Percentiles rank a stretch among this genome's conserved stretches.
Evolutionary conservation across 2,113 vertebrate genomes (phyloP).

Genomic region (Plecotus auritus): DNA sequence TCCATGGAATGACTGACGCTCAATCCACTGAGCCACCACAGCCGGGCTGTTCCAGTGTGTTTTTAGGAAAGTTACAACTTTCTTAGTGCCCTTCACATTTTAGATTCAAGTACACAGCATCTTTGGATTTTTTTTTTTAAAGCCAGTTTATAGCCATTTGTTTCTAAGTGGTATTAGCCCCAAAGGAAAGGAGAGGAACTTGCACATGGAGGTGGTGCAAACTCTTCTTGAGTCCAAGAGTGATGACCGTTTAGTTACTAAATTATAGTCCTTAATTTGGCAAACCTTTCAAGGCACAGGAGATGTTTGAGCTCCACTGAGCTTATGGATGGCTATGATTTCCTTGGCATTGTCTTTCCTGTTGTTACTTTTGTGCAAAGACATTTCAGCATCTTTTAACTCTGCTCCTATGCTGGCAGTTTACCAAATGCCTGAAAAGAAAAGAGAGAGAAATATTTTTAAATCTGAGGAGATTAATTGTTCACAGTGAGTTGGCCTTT

Average conservation of each 20-base stretch:
- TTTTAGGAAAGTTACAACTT: conserved; percentile 14
- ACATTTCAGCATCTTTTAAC: not conserved
- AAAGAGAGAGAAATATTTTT: not conserved
- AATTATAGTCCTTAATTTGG: not conserved
- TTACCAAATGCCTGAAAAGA: conserved; percentile 32
- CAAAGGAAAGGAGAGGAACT: conserved; percentile 6
- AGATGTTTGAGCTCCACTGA: not conserved
- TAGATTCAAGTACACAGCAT: not conserved
- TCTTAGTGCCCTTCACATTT: not conserved
- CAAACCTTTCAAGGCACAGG: not conserved
- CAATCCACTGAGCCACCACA: too few relatives aligned
- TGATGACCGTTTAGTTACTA: not conserved
- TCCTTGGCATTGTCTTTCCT: not conserved
- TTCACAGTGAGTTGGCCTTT: not conserved
- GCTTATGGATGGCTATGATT: not conserved
- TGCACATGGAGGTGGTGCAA: not conserved
- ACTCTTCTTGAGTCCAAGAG: not conserved
- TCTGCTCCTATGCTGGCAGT: not conserved
- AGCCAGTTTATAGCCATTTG: not conserved
- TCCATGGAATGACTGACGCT: too few relatives aligned
- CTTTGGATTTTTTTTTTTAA: not conserved
- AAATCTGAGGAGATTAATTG: not conserved
- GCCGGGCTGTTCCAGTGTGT: not conserved
- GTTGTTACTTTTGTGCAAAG: conserved; percentile 9
- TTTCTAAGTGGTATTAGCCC: not conserved